Percentiles rank a stretch among this genome's conserved stretches.
Conservation (phyloP, 2,113 vertebrate genomes). For the Pedetes capensis region DNA sequence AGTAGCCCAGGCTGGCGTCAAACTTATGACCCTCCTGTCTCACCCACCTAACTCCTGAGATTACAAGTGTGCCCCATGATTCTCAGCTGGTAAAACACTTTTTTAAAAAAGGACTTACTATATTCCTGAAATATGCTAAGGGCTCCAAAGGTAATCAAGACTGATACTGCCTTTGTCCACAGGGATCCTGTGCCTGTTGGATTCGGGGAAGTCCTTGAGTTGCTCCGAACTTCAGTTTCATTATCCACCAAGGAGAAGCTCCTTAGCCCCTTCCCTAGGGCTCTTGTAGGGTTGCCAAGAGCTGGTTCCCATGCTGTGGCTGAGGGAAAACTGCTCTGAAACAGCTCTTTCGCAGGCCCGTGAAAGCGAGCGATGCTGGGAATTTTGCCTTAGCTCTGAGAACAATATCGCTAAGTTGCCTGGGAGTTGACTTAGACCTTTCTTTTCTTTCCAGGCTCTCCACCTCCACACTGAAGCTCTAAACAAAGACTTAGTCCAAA, state of each 20-base stretch:
- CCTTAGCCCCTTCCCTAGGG: neutral
- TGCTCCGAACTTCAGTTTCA: neutral
- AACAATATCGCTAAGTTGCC: neutral
- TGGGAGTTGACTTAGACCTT: neutral
- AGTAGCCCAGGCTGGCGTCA: too few species aligned
- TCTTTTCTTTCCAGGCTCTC: neutral
- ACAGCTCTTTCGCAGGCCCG: neutral
- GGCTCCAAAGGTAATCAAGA: neutral
- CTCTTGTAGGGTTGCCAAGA: neutral
- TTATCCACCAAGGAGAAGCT: neutral
- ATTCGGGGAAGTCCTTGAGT: neutral
- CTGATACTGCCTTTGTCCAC: neutral
- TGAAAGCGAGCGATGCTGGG: neutral
- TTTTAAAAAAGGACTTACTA: neutral
- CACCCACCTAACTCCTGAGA: too few species aligned
- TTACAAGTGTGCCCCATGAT: too few species aligned
- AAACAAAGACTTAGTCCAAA: conserved; percentile 31
- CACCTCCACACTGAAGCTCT: neutral
- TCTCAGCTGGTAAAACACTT: too few species aligned
- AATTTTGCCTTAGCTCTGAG: neutral
- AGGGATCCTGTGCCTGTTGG: neutral
- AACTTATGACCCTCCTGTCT: too few species aligned
- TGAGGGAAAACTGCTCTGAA: neutral
- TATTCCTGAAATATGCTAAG: neutral
- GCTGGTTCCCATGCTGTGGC: neutral